These are phyloP conservation scores for Prunella himalayana DNA, from an alignment of 2,113 vertebrate species.

Conservation along the genomic window DNA sequence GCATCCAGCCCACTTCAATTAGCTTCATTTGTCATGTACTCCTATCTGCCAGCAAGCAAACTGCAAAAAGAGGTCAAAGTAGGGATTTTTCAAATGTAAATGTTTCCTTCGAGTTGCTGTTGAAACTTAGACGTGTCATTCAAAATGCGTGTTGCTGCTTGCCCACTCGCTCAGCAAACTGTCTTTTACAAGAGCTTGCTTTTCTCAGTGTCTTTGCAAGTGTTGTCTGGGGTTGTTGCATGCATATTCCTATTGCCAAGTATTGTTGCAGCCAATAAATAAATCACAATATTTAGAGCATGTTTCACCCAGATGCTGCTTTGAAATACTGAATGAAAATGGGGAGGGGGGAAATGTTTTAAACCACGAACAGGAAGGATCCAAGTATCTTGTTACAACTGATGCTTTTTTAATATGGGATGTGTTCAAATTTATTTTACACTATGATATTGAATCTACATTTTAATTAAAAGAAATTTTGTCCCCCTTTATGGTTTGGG, in stretches of 20 bases:
- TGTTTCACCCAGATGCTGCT: constrained; percentile 71
- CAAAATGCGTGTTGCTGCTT: neutral
- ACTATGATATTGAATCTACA: neutral
- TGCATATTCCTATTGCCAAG: constrained; percentile 63
- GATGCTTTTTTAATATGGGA: neutral
- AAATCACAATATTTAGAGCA: constrained; percentile 61
- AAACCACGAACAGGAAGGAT: constrained; percentile 28
- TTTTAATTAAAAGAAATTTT: neutral
- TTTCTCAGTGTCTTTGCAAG: neutral
- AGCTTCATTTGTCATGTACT: constrained; percentile 59
- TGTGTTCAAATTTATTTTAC: neutral
- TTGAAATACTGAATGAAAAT: constrained; percentile 60
- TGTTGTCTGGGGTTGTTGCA: constrained; percentile 46
- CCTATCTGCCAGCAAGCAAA: constrained; percentile 30
- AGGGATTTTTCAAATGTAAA: constrained; percentile 47
- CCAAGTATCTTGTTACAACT: neutral
- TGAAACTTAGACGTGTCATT: neutral
- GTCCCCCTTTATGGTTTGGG: neutral
- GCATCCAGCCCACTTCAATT: constrained; percentile 50
- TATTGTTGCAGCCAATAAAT: constrained; percentile 68
- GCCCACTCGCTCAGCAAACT: neutral
- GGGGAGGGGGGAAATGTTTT: neutral
- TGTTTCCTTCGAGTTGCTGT: constrained; percentile 30
- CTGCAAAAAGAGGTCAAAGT: constrained; percentile 35
- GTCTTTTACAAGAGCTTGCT: neutral